These are phyloP conservation scores for Epistrophe grossulariae DNA, from an alignment of 2,888 invertebrate genomes.

Conservation along the genomic window DNA sequence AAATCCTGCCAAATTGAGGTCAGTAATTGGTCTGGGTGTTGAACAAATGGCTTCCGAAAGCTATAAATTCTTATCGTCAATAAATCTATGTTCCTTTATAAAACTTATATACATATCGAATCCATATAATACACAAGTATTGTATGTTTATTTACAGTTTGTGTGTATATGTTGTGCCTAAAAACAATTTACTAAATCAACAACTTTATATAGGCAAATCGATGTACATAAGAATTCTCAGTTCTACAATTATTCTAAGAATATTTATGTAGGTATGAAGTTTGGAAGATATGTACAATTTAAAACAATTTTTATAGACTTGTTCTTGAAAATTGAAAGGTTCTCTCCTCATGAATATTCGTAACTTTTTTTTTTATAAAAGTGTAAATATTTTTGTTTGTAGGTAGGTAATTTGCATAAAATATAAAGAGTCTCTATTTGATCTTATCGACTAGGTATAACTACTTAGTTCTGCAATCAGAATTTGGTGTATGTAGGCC, in stretches of 20 bases:
- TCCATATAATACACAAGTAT: neutral
- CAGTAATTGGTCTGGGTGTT: slow-evolving; percentile 64
- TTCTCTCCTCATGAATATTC: neutral
- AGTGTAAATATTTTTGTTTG: neutral
- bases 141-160: neutral
- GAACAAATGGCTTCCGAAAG: slow-evolving; percentile 61
- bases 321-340: neutral
- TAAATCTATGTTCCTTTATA: slow-evolving; percentile 48
- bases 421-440: neutral
- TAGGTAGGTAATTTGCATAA: neutral
- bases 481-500: neutral
- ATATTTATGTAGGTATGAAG: neutral
- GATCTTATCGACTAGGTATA: neutral
- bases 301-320: neutral
- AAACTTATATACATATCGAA: no score
- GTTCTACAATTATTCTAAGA: neutral
- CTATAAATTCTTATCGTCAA: slow-evolving; percentile 47
- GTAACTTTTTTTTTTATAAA: neutral
- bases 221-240: neutral
- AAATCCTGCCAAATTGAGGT: slow-evolving; percentile 56
- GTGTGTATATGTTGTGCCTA: slow-evolving; percentile 26
- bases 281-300: neutral
- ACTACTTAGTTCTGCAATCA: neutral
- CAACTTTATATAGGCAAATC: slow-evolving; percentile 35
- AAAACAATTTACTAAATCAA: slow-evolving; percentile 72